A percentile compares a stretch with the other conserved stretches of the same genome.
These are phyloP conservation scores for Cephus runcator DNA, from an alignment of 2,888 invertebrate species.

Conservation along the genomic window DNA sequence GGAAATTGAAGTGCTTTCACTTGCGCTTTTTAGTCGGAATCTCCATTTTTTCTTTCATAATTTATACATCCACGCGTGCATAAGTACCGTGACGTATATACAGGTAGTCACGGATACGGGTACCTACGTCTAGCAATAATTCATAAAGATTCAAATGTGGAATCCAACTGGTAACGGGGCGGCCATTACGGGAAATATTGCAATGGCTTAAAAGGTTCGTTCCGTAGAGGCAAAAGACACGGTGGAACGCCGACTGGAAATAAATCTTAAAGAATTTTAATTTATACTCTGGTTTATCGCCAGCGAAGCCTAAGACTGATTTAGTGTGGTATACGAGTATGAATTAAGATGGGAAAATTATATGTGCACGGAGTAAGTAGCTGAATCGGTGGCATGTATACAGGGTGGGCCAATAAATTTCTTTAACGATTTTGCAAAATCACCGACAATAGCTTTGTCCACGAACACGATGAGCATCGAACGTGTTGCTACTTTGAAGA, in stretches of 20 bases:
- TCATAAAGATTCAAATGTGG: not conserved
- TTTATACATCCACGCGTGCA: not conserved
- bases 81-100: too few relatives aligned
- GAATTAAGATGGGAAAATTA: not conserved
- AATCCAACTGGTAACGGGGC: not conserved
- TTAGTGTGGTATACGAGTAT: not conserved
- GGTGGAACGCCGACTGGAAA: not conserved
- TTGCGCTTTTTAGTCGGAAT: not conserved
- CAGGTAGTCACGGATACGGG: too few relatives aligned
- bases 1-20: not conserved
- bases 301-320: not conserved
- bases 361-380: not conserved
- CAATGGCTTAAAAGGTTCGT: not conserved
- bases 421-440: not conserved
- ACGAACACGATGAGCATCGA: not conserved
- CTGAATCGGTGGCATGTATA: not conserved
- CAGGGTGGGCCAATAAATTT: not conserved
- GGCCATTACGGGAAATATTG: not conserved
- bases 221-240: not conserved
- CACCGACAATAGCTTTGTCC: not conserved
- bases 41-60: not conserved
- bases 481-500: not conserved
- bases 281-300: slow-evolving; percentile 1
- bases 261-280: not conserved
- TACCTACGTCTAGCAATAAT: too few relatives aligned